Percentiles rank a stretch among this genome's conserved stretches.
phyloP scores from a whole-genome alignment of 2,888 invertebrate species.

The Leptopilina drosophilae region DNA sequence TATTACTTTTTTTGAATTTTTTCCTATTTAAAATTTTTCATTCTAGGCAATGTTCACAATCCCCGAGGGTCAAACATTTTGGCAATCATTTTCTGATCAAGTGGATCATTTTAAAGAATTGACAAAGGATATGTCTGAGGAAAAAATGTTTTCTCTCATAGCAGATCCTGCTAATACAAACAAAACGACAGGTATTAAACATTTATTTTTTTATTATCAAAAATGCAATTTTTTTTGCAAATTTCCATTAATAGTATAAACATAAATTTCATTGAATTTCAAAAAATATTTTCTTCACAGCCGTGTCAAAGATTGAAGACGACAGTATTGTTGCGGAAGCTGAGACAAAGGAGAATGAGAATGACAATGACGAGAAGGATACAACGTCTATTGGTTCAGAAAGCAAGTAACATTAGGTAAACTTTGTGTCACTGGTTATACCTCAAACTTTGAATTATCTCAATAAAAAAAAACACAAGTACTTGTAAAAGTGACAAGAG shows the following conservation, averaged over 20 bases:
- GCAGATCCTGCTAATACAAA: conserved; percentile 81
- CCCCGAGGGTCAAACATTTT: conserved; percentile 83
- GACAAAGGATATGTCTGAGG: conserved; percentile 81
- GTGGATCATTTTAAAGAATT: conserved; percentile 83
- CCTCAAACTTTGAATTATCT: conserved; percentile 7
- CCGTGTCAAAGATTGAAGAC: background rate
- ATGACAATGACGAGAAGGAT: background rate
- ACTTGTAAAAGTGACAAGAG: conserved; percentile 1
- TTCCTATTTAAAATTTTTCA: background rate
- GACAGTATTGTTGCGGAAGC: conserved; percentile 2
- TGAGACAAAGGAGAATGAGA: conserved; percentile 10
- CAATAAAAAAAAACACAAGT: conserved; percentile 3
- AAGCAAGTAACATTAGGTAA: conserved; percentile 25
- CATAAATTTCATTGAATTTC: no score
- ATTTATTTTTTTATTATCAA: background rate
- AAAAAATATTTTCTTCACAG: background rate
- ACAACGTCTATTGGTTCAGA: conserved; percentile 6
- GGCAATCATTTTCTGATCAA: conserved; percentile 84
- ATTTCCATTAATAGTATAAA: no score
- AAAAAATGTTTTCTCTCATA: conserved; percentile 81
- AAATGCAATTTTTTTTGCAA: background rate
- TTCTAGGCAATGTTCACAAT: conserved; percentile 81
- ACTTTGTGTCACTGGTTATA: conserved; percentile 10
- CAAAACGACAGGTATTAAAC: conserved; percentile 47
- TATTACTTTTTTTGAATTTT: conserved; percentile 19